These are phyloP conservation scores for Heliopora coerulea DNA, from an alignment of 92 coral and sea anemone species.

Conservation along the genomic window DNA sequence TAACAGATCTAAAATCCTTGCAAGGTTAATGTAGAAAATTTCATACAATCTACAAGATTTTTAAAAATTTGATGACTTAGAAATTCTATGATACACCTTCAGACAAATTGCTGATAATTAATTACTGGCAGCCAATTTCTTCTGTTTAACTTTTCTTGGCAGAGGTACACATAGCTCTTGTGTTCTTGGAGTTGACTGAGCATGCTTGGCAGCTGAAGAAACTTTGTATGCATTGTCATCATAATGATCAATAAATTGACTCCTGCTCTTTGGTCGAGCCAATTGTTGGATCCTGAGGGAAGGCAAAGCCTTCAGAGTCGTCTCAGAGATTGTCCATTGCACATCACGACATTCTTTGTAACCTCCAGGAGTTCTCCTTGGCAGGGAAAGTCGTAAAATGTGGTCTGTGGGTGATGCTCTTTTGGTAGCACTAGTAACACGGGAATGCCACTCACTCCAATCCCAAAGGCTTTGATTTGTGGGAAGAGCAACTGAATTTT, in stretches of 20 bases:
- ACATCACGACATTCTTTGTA: constrained; percentile 87
- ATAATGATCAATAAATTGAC: constrained; percentile 84
- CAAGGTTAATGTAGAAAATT: too few relatives aligned
- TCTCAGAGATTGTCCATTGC: constrained; percentile 71
- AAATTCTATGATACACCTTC: too few relatives aligned
- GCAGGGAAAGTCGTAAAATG: constrained; percentile 58
- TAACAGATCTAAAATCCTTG: too few relatives aligned
- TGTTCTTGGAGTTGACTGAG: constrained; percentile 91
- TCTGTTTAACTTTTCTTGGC: constrained; percentile 84
- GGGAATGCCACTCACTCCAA: constrained; percentile 92
- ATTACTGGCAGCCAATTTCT: constrained; percentile 60
- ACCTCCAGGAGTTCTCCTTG: constrained; percentile 70
- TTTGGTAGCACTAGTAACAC: constrained; percentile 76
- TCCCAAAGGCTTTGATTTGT: constrained; percentile 94
- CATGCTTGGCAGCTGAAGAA: constrained; percentile 81
- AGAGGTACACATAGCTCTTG: constrained; percentile 83
- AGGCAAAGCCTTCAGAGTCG: constrained; percentile 85
- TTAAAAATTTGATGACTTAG: too few relatives aligned
- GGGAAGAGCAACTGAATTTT: constrained; percentile 68
- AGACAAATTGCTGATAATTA: neutral
- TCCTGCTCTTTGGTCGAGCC: constrained; percentile 90
- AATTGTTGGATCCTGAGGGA: constrained; percentile 90
- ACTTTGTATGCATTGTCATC: constrained; percentile 88
- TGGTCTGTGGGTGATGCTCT: constrained; percentile 77
- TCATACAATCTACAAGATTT: too few relatives aligned